Evolutionary conservation across 2,888 invertebrate genomes (phyloP), one percentile per base, ranked within the genome.

Genomic region (Microdon myrmicae): DNA sequence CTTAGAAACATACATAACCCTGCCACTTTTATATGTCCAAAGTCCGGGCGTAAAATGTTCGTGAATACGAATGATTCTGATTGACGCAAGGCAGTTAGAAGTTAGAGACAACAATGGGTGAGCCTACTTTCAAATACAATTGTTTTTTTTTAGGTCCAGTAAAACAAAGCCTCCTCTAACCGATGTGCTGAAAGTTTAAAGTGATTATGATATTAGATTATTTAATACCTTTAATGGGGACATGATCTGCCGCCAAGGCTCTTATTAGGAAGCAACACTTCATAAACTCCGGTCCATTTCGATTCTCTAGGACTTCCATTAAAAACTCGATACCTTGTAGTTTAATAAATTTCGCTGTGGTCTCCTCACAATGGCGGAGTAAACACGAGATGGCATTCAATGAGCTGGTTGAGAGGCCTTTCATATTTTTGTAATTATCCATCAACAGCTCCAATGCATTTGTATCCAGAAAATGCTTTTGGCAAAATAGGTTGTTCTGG

Each of bases 401-500:
- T 14, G 89, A 86, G 77, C 90, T 91, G 7, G 86, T 79, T 39
- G 85, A 82, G 0, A 88, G 86, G 0, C 78, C 74, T 9, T 81
- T 79, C 0, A 78, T 74, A 8, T 66, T 54, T 4, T 49, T 48
- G 68, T 87, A 77, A 48, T 89, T 76, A 3, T 78, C 76, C 8
- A 90, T 72, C 9, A 94, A 76, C 5, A 83, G 80, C 0, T 86
- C 84, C 29, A 94, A 77, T 5, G 90, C 79, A 0, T 86, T 85
- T 34, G 83, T 82, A 58, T 89, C 86, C 3, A 90, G 69, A n/a
- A 88, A 85, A 28, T 83, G 82, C 16, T 84, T 79, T 76, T 96
- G 95, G 70, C 92, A 92, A 74, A 84, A 89, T 0, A 88, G 86
- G 80, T 95, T 94, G 79, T 95, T 94, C 79, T 96, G 95, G 22